Evolutionary conservation across 1,140 invertebrate genomes (phyloP), one percentile per base, ranked within the genome.

Genomic region (Euglossa dilemma): DNA sequence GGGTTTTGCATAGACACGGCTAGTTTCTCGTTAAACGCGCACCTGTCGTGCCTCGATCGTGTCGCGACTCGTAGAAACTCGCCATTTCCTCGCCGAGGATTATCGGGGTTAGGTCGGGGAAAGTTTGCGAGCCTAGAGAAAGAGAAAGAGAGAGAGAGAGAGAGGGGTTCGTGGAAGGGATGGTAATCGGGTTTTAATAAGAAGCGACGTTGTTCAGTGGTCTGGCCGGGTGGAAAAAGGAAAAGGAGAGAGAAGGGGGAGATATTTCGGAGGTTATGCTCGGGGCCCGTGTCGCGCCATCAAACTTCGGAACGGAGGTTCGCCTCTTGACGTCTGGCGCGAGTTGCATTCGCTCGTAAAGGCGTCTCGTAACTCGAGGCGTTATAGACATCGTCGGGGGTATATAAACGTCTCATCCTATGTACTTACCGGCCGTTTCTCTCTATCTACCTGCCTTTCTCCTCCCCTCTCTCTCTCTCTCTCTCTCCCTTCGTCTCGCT

Each of bases 381-480:
- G 93, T 94, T 94, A 94, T 94, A 93, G 93, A 93, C 94, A 94
- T 93, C 93, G 92, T 90, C 91, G 89, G 92, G 94, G 94, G 93
- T 94, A 94, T 94, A 94, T 94, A 94, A 94, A 94, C 93, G 93
- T 94, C 94, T 93, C 92, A 92, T 94, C 93, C 93, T 92, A 94
- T 94, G 92, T 94, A 93, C 92, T 94, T 94, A 94, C 91, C 90
- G 83, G 47, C 36, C 69, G 74, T 85, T 52, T 57, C 56, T 28
- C 80, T 67, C 69, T 74, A 73, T 54, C 56, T 78, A 52, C 57
- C 25, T 61, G 11, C 28, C 59, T 28, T 11, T 52, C 57, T 43
- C 28, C 25, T 16, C 28, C 11, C 6, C 36, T n/a, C 9, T 14
- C 9, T 45, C 36, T 43, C 1, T 66, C 45, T n/a, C n/a, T 54